phyloP scores from a whole-genome alignment of 92 coral and sea anemone species.

The Palythoa grandiflora region DNA sequence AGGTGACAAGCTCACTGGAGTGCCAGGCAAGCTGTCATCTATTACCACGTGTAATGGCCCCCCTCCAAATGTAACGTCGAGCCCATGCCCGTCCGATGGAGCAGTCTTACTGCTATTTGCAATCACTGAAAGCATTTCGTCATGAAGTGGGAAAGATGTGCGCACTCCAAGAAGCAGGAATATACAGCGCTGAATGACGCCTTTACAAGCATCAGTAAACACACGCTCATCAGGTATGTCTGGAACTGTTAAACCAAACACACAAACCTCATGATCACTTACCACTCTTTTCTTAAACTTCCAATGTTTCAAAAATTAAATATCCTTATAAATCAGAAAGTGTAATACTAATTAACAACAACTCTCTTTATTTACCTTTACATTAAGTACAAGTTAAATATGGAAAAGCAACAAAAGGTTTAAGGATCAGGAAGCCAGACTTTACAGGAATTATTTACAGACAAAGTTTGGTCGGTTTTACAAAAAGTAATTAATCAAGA shows the following conservation, averaged over 20 bases:
- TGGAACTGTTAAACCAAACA: conserved; percentile 34
- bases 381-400: too few species aligned
- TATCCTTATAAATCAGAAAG: too few species aligned
- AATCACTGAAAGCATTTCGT: conserved; percentile 66
- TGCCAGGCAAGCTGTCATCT: conserved; percentile 63
- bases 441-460: too few species aligned
- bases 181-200: conserved; percentile 83
- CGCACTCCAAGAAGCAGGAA: conserved; percentile 86
- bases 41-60: conserved; percentile 49
- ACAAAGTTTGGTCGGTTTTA: too few species aligned
- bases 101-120: conserved; percentile 56
- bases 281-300: too few species aligned
- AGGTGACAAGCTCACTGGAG: conserved; percentile 72
- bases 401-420: too few species aligned
- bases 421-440: too few species aligned
- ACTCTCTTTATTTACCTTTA: too few species aligned
- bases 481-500: too few species aligned
- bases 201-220: conserved; percentile 79
- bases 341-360: too few species aligned
- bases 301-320: not conserved
- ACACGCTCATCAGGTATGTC: conserved; percentile 59
- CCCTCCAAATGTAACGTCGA: conserved; percentile 21
- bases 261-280: not conserved
- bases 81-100: conserved; percentile 24
- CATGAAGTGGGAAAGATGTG: conserved; percentile 79